Conservation (phyloP, 2,888 invertebrate species). For the Cabera pusaria region DNA sequence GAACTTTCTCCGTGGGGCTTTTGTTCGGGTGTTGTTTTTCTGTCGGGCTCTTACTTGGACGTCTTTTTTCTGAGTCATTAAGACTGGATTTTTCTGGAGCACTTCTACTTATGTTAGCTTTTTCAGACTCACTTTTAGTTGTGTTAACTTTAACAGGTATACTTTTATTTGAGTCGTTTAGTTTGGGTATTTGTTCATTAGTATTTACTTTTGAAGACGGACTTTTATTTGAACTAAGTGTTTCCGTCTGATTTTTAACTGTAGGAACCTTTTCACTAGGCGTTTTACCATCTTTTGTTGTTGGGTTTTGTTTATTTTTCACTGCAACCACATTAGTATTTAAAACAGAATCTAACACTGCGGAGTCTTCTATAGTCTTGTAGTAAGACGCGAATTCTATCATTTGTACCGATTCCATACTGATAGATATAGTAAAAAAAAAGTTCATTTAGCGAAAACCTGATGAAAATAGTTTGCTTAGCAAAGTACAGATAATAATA, state of each 20-base stretch:
- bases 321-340: constrained; percentile 5
- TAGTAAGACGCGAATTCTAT: constrained; percentile 33
- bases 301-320: constrained; percentile 8
- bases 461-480: background rate
- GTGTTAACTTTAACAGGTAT: too few relatives aligned
- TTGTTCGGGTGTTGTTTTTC: constrained; percentile 28
- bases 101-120: too few relatives aligned
- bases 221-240: constrained; percentile 7
- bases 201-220: too few relatives aligned
- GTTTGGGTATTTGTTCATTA: constrained; percentile 1
- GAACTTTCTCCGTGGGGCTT: constrained; percentile 54
- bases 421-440: too few relatives aligned
- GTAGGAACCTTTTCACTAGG: too few relatives aligned
- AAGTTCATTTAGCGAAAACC: too few relatives aligned
- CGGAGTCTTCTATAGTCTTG: constrained; percentile 12
- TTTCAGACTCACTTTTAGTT: too few relatives aligned
- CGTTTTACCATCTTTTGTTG: too few relatives aligned
- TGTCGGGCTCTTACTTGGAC: constrained; percentile 3
- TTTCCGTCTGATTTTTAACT: background rate
- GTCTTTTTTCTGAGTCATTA: constrained; percentile 3
- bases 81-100: too few relatives aligned
- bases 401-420: constrained; percentile 39
- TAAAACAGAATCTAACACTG: background rate
- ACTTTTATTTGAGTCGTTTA: constrained; percentile 3
- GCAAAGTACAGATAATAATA: too few relatives aligned